Base-by-base conservation (phyloP, 30 jellyfish, hydroid and myxozoan species). In the Aurelia sp. region DNA sequence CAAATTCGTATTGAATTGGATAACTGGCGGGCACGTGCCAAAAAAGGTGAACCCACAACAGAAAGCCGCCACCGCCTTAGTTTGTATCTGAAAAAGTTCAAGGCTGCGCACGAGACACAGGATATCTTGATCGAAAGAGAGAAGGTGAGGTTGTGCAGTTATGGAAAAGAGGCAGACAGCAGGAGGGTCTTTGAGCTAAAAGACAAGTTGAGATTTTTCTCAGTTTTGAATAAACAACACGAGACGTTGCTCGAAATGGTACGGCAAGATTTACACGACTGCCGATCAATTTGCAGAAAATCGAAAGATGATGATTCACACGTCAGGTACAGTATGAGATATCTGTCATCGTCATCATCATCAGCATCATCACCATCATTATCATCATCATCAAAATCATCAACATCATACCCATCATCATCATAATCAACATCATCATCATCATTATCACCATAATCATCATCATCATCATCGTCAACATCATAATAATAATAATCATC, bases 1-100 rank as follows among this genome's bases (percentile, higher is more conserved):
- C 95, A 86, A 33, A 55, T 86, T 23, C 83, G 95, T 30, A 67
- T 66, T 10, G 95, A 86, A 33, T 30, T 86, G 76, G 85, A 75
- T 18, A 86, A 66, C 62, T 86, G 95, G 95, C 95, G 95, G n/a
- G 21, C 71, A n/a, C 76, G 73, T 6, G 89, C 95, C 19, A 86
- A 76, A 52, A 58, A 44, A 22, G 95, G 95, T 21, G 72, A 62
- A 55, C 76, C 86, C 0, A 86, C 89, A 10, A 66, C 71, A 5
- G 95, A 86, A 31, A 74, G 89, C 71, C 83, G 95, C 66, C 89
- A 71, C 55, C 89, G 89, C 23, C 21, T 86, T 18, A 66, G 89
- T 22, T 89, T 74, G 55, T 53, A 21, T 58, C 68, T 86, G 47
- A 76, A 66, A 18, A 48, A 50, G n/a, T 86, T 86, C 76, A 74